Evolutionary conservation across 2,113 vertebrate species (phyloP).

Genomic region (Plestiodon gilberti): DNA sequence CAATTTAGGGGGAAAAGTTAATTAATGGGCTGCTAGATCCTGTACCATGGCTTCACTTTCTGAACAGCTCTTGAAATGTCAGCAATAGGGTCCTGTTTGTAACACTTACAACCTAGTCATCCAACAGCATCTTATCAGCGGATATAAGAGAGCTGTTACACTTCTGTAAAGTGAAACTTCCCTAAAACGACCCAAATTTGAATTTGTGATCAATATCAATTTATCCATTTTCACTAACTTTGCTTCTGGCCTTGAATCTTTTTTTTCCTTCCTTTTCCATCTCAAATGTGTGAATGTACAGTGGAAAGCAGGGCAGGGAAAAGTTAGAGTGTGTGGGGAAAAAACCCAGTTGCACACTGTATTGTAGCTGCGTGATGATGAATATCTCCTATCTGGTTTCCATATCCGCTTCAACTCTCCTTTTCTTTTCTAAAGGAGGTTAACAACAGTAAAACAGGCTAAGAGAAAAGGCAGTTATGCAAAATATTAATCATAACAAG

Average conservation of each 20-base stretch:
- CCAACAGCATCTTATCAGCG: background rate
- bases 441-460: background rate
- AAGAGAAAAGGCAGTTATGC: background rate
- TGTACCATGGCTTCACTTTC: background rate
- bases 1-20: background rate
- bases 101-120: background rate
- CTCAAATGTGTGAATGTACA: background rate
- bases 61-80: background rate
- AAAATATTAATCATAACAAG: background rate
- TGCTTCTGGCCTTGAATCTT: background rate
- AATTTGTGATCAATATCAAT: background rate
- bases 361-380: too few species aligned
- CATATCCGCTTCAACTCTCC: background rate
- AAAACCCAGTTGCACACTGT: too few species aligned
- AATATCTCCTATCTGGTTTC: too few species aligned
- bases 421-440: background rate
- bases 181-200: background rate
- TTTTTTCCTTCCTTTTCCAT: background rate
- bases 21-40: background rate
- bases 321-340: background rate
- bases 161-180: background rate
- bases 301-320: background rate
- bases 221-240: background rate
- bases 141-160: background rate
- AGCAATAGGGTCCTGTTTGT: background rate